Base-by-base conservation (phyloP, 2,888 invertebrate genomes). In the Andrena chrysosceles region DNA sequence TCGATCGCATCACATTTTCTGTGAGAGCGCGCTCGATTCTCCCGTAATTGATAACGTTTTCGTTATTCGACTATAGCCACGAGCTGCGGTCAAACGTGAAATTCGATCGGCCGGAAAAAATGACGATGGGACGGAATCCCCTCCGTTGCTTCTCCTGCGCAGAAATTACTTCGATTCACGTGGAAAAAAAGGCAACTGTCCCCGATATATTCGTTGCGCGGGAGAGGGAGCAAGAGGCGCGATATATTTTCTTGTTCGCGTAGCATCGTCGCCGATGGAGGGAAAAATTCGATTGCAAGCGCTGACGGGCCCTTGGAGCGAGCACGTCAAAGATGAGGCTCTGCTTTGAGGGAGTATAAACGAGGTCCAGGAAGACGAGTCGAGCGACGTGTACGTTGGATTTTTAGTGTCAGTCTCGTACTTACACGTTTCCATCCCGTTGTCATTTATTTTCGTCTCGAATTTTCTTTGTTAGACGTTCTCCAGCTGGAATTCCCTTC, bases 11-110 rank as follows among this genome's bases (percentile, higher is more conserved):
- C 74, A 68, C 77, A 88, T 88, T 88, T 87, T 88, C 82, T 74
- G 73, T 77, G 48, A 69, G 85, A 84, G 67, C 60, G 80, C 79
- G 62, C 76, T 74, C 81, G 75, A 69, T 74, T 73, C 74, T 48
- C 64, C 67, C 79, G 81, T 81, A 88, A 88, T 84, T 88, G 88
- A 88, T 85, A 88, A 87, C 80, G 74, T 88, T 88, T 87, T 87
- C 74, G 81, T 88, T 77, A 76, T 72, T 84, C 76, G 52, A 69
- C 54, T 80, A 80, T 59, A 73, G 35, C 63, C 63, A 73, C 85
- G 54, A 42, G 60, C 56, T 54, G 60, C 70, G 70, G 76, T 67
- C 66, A 74, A 83, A 81, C 77, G 70, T 68, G 85, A 82, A 81
- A 88, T 77, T 85, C 83, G 70, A 87, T 87, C 83, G 77, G 29